phyloP scores from a whole-genome alignment of 2,797 vertebrate genomes.

The Megalops cyprinoides region DNA sequence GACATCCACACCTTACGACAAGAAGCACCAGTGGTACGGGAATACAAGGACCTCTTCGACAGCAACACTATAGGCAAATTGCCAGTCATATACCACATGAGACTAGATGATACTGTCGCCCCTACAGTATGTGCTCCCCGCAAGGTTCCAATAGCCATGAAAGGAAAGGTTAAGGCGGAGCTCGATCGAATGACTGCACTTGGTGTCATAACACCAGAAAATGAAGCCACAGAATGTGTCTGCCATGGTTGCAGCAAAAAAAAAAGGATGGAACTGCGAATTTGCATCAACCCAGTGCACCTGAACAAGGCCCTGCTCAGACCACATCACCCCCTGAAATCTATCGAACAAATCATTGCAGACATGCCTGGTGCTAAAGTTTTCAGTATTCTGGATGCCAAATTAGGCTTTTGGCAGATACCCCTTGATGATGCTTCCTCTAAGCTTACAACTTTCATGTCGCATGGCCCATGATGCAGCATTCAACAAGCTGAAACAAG shows the following conservation, averaged over 20 bases:
- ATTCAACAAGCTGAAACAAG: neutral
- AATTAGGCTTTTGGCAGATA: conserved; percentile 29
- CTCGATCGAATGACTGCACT: conserved; percentile 7
- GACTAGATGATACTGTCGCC: neutral
- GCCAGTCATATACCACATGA: conserved; percentile 22
- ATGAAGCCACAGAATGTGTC: conserved; percentile 13
- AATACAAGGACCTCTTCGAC: conserved; percentile 35
- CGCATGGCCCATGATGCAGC: neutral
- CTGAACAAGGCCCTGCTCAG: conserved; percentile 25
- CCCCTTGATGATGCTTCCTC: conserved; percentile 17
- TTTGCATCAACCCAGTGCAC: conserved; percentile 31
- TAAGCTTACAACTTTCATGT: conserved; percentile 22
- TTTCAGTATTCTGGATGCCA: conserved; percentile 29
- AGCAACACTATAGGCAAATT: conserved; percentile 15
- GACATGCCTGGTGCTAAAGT: conserved; percentile 33
- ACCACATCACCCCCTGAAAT: conserved; percentile 20
- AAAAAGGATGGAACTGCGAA: conserved; percentile 13
- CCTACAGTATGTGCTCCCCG: conserved; percentile 11
- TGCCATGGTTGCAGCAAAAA: conserved; percentile 21
- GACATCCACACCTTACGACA: conserved; percentile 16
- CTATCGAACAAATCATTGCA: conserved; percentile 4
- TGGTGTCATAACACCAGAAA: neutral
- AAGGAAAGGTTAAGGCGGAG: too few species aligned
- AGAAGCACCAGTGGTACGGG: neutral
- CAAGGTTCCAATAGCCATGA: conserved; percentile 21